These are phyloP conservation scores for Sinocyclocheilus rhinocerous DNA, from an alignment of 2,113 vertebrate genomes.

Conservation along the genomic window DNA sequence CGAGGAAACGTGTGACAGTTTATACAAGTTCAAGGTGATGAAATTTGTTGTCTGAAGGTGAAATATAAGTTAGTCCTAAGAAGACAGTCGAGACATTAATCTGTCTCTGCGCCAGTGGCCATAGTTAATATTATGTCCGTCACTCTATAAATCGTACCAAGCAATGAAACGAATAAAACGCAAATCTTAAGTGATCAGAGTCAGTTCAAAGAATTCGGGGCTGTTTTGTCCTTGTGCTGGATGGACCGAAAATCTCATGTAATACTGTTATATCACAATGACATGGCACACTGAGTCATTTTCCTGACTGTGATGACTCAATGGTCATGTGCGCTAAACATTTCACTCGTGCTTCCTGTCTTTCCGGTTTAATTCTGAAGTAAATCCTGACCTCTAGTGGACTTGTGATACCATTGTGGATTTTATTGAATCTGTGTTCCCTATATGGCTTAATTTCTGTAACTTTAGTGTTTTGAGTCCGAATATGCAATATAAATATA, in stretches of 20 bases:
- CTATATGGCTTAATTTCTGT: not conserved
- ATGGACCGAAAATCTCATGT: not conserved
- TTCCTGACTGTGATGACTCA: not conserved
- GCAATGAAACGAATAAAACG: not conserved
- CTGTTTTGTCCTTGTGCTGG: not conserved
- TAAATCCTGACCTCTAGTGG: conserved; percentile 29
- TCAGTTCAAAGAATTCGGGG: not conserved
- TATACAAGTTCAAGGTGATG: not conserved
- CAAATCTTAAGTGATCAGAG: no score
- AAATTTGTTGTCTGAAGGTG: conserved; percentile 3
- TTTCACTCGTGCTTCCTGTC: not conserved
- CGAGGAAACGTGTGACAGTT: not conserved
- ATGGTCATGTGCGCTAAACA: not conserved
- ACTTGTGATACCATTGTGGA: not conserved
- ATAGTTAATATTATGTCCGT: no score
- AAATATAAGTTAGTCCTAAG: not conserved
- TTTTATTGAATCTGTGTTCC: not conserved
- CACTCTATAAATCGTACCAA: not conserved
- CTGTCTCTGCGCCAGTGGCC: not conserved
- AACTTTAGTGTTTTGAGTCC: not conserved
- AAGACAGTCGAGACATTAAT: not conserved
- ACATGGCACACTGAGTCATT: not conserved
- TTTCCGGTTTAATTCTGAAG: not conserved
- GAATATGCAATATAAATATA: no score
- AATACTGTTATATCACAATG: not conserved